Conservation (phyloP, 2,888 invertebrate genomes). For the Nebria brevicollis region DNA sequence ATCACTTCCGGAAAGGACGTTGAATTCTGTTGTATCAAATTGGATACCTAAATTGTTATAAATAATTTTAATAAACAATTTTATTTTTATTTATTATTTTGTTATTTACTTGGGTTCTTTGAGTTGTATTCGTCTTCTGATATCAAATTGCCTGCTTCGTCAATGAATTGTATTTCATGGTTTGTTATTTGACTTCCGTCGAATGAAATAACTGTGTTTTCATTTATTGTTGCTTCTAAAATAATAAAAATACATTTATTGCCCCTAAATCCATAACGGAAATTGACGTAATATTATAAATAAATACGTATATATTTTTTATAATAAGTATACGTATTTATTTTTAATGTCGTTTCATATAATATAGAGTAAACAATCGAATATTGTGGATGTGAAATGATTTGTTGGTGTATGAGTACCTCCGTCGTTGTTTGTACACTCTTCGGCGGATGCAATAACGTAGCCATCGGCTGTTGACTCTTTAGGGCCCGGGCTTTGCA, state of each 20-base stretch:
- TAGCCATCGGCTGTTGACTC: slow-evolving; percentile 23
- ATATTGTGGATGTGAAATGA: too few species aligned
- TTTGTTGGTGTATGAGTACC: not conserved
- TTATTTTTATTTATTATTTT: not conserved
- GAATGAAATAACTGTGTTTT: not conserved
- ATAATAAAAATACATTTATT: not conserved
- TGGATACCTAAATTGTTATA: not conserved
- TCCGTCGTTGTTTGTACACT: not conserved
- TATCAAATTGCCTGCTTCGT: slow-evolving; percentile 48
- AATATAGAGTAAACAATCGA: too few species aligned
- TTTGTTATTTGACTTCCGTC: slow-evolving; percentile 11
- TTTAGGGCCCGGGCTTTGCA: slow-evolving; percentile 59
- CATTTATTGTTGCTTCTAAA: not conserved
- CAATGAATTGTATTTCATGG: slow-evolving; percentile 47
- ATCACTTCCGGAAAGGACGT: not conserved
- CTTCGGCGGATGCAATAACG: slow-evolving; percentile 24
- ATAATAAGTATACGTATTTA: too few species aligned
- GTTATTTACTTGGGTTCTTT: slow-evolving; percentile 26
- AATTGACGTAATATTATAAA: too few species aligned
- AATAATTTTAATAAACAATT: not conserved
- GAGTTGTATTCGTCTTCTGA: slow-evolving; percentile 44
- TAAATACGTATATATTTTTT: too few species aligned
- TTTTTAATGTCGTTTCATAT: too few species aligned
- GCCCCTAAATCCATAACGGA: too few species aligned
- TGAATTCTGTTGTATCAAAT: not conserved